A percentile compares a stretch with the other conserved stretches of the same genome.
phyloP scores from a whole-genome alignment of 2,113 vertebrate genomes.

The Oxyruncus cristatus region DNA sequence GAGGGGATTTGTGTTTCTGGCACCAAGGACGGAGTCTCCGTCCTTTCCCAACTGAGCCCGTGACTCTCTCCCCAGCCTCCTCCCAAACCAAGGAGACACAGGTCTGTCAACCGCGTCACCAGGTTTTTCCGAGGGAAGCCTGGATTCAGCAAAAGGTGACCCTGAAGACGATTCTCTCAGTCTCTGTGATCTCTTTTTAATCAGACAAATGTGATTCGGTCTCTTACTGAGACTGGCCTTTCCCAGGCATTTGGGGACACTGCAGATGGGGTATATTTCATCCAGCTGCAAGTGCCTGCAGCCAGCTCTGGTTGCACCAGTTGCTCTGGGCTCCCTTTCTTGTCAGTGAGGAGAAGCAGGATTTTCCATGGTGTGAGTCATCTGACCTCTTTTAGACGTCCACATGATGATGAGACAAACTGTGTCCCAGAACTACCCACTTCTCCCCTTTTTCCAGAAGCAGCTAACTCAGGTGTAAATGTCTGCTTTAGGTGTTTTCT shows the following conservation, averaged over 20 bases:
- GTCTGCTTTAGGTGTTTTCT: neutral
- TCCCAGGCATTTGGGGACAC: neutral
- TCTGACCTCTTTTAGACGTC: neutral
- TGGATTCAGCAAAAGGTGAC: neutral
- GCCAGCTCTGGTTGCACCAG: neutral
- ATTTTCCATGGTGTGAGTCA: neutral
- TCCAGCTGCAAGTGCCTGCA: neutral
- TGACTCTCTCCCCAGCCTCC: neutral
- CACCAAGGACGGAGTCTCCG: neutral
- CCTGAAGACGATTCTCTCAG: neutral
- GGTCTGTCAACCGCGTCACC: neutral
- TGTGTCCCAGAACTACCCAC: neutral
- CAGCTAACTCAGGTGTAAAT: neutral
- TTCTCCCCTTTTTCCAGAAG: neutral
- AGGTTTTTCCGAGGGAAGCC: neutral
- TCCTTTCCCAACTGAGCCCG: neutral
- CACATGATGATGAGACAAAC: neutral
- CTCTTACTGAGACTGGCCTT: neutral
- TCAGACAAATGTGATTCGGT: neutral
- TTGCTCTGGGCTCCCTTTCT: neutral
- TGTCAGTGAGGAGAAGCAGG: neutral
- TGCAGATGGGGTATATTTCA: neutral
- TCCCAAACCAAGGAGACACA: neutral
- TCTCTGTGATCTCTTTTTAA: neutral
- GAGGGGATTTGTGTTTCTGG: neutral